Conservation (phyloP, 92 coral and sea anemone genomes). For the Parazoanthus atlanticus region DNA sequence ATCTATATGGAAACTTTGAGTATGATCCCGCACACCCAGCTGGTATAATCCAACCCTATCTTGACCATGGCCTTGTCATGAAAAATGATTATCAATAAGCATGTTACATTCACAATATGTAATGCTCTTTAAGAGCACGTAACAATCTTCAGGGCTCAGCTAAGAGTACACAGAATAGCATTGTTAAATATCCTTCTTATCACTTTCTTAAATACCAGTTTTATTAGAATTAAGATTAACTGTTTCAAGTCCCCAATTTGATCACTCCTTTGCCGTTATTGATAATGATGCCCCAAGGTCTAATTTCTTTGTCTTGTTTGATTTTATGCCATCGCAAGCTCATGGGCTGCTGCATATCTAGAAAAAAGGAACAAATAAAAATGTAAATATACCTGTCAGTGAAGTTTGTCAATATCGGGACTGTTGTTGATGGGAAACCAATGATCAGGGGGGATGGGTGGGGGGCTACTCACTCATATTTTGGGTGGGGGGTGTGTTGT, state of each 20-base stretch:
- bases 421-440: too few species aligned
- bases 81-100: too few species aligned
- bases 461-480: too few species aligned
- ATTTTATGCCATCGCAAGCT: slow-evolving; percentile 79
- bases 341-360: slow-evolving; percentile 98
- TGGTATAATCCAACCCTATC: too few species aligned
- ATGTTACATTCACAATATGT: not conserved
- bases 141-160: not conserved
- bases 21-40: too few species aligned
- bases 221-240: not conserved
- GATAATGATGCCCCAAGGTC: not conserved
- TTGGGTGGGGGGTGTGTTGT: too few species aligned
- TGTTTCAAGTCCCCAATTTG: not conserved
- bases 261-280: not conserved
- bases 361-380: not conserved
- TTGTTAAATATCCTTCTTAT: not conserved
- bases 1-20: too few species aligned
- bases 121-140: too few species aligned
- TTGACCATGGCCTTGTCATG: too few species aligned
- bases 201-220: not conserved
- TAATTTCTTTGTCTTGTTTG: not conserved
- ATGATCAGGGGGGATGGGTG: not conserved
- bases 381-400: not conserved
- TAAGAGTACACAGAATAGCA: too few species aligned
- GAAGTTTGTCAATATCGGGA: not conserved